Base-by-base conservation (phyloP, 2,113 vertebrate genomes). In the Mystacornis crossleyi region DNA sequence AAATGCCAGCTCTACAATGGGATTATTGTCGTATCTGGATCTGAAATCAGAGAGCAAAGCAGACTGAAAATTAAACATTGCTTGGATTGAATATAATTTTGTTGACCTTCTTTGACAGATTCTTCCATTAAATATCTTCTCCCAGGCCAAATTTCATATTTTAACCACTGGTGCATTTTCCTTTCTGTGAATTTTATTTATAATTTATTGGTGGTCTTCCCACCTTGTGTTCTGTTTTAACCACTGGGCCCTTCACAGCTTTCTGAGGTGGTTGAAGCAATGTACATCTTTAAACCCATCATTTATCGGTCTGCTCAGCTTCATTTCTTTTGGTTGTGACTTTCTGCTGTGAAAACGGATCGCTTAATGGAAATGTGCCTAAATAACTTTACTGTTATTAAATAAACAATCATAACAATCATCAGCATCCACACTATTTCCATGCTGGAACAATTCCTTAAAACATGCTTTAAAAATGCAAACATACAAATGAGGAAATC, bases 391-490 rank as follows among this genome's bases (percentile, higher is more conserved):
- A 79, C 72, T 87, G 55, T 61, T 78, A 81, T 94, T 95, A 97
- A 93, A 94, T 51, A 96, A 93, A 97, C 62, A 91, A 78, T 73
- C 33, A 65, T 61, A 94, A 51, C 64, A 94, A 42, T 79, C 66
- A 81, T 90, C 13, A 26, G 57, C 50, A 97, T 69, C 91, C 93
- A 97, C 92, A 96, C 45, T 69, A 75, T 54, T 83, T 94, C 86
- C 97, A 97, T 97, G 98, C 98, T 92, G 85, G 90, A 84, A 89
- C 60, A 81, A 71, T 53, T 90, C 80, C 66, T 96, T 96, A 95
- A 93, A 97, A 86, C 97, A 98, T 97, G 98, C 98, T 96, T 92
- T 28, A 89, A 96, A 81, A 92, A 83, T 82, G 82, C 95, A 96
- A 96, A 91, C 74, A 80, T 31, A 48, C 38, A 81, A 38, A 93